Conservation (phyloP, 2,888 invertebrate species). For the Thyatira batis region DNA sequence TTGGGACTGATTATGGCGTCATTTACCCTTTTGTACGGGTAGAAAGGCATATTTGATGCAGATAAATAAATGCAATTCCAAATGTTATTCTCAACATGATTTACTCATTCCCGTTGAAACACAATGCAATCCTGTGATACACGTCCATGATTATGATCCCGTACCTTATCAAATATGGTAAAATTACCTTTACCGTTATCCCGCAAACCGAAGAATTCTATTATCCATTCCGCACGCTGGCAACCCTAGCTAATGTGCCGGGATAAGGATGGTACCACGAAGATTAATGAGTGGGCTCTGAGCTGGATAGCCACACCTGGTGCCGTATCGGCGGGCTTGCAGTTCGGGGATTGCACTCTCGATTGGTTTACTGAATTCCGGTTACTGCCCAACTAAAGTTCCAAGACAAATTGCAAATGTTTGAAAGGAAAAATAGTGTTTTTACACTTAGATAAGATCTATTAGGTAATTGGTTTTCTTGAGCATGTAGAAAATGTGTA, state of each 20-base stretch:
- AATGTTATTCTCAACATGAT: too few species aligned
- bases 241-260: constrained; percentile 30
- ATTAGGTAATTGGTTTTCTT: too few species aligned
- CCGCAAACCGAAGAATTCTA: constrained; percentile 20
- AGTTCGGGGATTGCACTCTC: constrained; percentile 35
- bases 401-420: neutral
- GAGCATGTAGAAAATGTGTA: too few species aligned
- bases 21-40: neutral
- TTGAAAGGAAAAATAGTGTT: neutral
- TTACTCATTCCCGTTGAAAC: too few species aligned
- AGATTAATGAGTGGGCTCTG: constrained; percentile 70
- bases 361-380: constrained; percentile 1
- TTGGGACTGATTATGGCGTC: neutral
- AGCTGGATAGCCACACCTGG: constrained; percentile 38
- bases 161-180: neutral
- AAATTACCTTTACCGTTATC: constrained; percentile 14
- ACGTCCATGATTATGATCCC: neutral
- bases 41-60: neutral
- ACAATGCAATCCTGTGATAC: neutral
- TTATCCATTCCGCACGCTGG: constrained; percentile 12
- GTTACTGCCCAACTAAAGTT: neutral
- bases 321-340: constrained; percentile 48
- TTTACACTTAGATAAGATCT: neutral
- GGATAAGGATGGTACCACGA: constrained; percentile 35
- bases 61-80: too few species aligned